phyloP scores from a whole-genome alignment of 2,113 vertebrate species.

The Oryzias javanicus region DNA sequence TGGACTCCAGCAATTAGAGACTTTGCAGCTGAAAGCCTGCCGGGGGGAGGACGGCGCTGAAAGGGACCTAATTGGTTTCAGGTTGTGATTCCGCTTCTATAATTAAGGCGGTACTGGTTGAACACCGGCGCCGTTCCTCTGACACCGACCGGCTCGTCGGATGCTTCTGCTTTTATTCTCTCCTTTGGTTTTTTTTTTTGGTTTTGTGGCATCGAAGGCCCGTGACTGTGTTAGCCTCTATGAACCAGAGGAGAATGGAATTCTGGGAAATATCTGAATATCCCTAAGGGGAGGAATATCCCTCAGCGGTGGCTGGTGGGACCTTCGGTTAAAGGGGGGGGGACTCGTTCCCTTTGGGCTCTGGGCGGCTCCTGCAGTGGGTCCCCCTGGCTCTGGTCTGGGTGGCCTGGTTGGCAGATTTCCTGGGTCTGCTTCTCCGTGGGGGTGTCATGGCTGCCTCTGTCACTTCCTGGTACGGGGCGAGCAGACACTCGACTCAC shows the following conservation, averaged over 20 bases:
- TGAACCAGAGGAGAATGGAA: constrained; percentile 5
- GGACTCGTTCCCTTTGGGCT: too few species aligned
- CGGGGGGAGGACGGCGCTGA: constrained; percentile 52
- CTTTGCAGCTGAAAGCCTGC: constrained; percentile 59
- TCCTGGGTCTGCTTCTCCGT: too few species aligned
- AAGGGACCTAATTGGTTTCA: constrained; percentile 62
- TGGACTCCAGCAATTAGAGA: constrained; percentile 63
- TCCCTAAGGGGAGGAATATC: too few species aligned
- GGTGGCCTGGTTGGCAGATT: too few species aligned
- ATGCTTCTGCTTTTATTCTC: constrained; percentile 17
- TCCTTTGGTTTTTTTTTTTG: not conserved
- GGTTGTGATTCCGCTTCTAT: constrained; percentile 53
- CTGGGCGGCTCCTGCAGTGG: too few species aligned
- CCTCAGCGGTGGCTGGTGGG: too few species aligned
- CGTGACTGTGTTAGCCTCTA: not conserved
- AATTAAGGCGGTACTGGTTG: constrained; percentile 14
- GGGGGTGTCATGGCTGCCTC: too few species aligned
- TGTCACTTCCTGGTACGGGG: too few species aligned
- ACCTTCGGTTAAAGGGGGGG: too few species aligned
- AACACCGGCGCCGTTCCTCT: constrained; percentile 20
- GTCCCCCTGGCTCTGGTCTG: too few species aligned
- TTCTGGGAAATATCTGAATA: too few species aligned
- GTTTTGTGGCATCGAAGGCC: not conserved
- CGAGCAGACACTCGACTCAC: too few species aligned
- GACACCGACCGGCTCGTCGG: constrained; percentile 24